Evolutionary conservation across 2,113 vertebrate species (phyloP), one percentile per base, ranked within the genome.

Genomic region (Copsychus sechellarum): DNA sequence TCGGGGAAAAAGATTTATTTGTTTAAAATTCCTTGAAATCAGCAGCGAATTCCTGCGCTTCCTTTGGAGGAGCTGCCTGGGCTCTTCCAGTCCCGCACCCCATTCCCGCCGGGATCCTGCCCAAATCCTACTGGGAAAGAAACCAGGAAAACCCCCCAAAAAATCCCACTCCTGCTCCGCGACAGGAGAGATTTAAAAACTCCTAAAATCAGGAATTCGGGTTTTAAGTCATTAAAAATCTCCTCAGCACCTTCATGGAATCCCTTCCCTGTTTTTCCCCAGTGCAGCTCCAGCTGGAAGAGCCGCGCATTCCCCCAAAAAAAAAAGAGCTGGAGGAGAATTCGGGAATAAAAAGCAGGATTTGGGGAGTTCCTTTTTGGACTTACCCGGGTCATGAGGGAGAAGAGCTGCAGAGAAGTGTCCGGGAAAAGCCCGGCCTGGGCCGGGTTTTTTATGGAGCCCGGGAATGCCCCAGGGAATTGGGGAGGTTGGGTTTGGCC

Each of bases 391-490:
- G 85, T 73, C 90, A 96, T 93, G 92, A 65, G 76, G 47, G 70
- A 85, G 81, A 56, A 64, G 42, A 66, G 78, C 71, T 8, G 86
- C 54, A 65, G 88, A 65, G 94, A 65, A 96, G 95, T 45, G 95
- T 51, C 82, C 64, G 48, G 67, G 76, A 85, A 9, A 88, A 82
- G 42, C 48, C 79, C 0, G 5, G 4, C 4, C 23, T 23, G 67
- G 71, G 67, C 50, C 36, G 33, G 64, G 94, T n/a, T 48, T 92
- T 96, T 96, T 97, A 97, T 96, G 96, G 58, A 61, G 64, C 47
- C 53, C 40, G 74, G 77, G 67, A 94, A 47, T 86, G 94, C 95
- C 96, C 82, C 66, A 12, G 82, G 94, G 94, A 42, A 51, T 60
- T 20, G 18, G 51, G 90, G 85, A 1, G 48, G 85, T 74, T 94